Evolutionary conservation across 1,140 invertebrate species (phyloP).

Genomic region (Cylas formicarius): DNA sequence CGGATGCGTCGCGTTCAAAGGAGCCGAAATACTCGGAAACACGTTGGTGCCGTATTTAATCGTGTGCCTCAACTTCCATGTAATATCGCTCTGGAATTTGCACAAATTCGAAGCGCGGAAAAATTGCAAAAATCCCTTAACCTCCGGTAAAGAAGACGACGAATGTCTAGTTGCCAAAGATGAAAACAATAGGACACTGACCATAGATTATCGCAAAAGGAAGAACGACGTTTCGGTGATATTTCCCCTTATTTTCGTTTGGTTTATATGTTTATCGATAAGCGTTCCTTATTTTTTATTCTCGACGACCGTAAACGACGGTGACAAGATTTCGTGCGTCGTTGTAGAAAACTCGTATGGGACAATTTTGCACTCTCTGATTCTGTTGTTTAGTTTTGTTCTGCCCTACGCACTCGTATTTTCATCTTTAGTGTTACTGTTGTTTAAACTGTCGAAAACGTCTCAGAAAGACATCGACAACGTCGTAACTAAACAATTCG

Average conservation of each 20-base stretch:
- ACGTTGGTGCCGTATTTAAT: conserved; percentile 47
- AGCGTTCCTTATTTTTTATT: conserved; percentile 48
- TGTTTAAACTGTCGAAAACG: conserved; percentile 27
- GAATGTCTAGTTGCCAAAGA: conserved; percentile 42
- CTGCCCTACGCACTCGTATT: conserved; percentile 30
- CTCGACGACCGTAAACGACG: conserved; percentile 30
- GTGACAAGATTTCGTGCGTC: conserved; percentile 30
- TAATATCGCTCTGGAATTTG: conserved; percentile 47
- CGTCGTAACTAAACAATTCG: conserved; percentile 29
- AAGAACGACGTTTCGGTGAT: conserved; percentile 43
- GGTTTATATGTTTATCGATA: conserved; percentile 47
- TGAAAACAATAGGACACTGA: conserved; percentile 42
- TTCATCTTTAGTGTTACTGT: conserved; percentile 27
- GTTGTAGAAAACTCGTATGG: conserved; percentile 31
- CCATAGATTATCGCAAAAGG: conserved; percentile 43
- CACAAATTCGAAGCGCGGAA: conserved; percentile 34
- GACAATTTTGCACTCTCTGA: conserved; percentile 29
- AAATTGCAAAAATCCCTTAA: conserved; percentile 40
- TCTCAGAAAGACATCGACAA: conserved; percentile 27
- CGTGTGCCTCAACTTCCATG: conserved; percentile 47
- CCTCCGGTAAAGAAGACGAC: conserved; percentile 41
- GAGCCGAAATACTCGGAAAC: conserved; percentile 46
- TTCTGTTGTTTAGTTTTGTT: conserved; percentile 30
- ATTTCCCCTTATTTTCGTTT: conserved; percentile 46
- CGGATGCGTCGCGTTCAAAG: conserved; percentile 45